Evolutionary conservation across 1,140 invertebrate species (phyloP).

Genomic region (Trichoplusia ni): DNA sequence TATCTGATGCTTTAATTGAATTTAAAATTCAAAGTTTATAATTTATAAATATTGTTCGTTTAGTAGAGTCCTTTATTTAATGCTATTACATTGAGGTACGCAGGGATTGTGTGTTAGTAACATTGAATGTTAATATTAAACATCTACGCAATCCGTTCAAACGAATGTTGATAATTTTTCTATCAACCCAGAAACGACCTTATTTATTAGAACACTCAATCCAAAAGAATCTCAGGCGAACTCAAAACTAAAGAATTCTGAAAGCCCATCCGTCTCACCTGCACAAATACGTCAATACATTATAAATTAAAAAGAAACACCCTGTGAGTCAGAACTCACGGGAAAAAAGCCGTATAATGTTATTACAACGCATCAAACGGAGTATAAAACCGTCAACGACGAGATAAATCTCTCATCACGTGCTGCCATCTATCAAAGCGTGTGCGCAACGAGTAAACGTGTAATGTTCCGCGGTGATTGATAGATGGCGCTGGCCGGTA

Average conservation of each 20-base stretch:
- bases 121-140: too few species aligned
- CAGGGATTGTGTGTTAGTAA: too few species aligned
- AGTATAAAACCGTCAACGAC: conserved; percentile 62
- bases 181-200: conserved; percentile 6
- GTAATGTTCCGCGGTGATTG: conserved; percentile 65
- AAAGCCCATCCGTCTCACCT: conserved; percentile 29
- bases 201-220: conserved; percentile 18
- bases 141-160: too few species aligned
- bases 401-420: conserved; percentile 63
- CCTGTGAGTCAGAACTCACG: conserved; percentile 29
- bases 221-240: conserved; percentile 5
- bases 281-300: conserved; percentile 32
- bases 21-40: too few species aligned
- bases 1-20: too few species aligned
- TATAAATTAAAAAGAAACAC: conserved; percentile 30
- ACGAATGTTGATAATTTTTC: not conserved
- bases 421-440: conserved; percentile 69
- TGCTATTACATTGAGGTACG: too few species aligned
- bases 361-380: conserved; percentile 52
- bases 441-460: conserved; percentile 55
- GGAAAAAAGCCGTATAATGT: conserved; percentile 46
- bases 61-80: too few species aligned
- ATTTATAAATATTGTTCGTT: too few species aligned
- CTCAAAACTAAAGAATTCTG: conserved; percentile 21
- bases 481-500: conserved; percentile 63